Evolutionary conservation across 2,888 invertebrate genomes (phyloP).

Genomic region (Drosophila seclusa): DNA sequence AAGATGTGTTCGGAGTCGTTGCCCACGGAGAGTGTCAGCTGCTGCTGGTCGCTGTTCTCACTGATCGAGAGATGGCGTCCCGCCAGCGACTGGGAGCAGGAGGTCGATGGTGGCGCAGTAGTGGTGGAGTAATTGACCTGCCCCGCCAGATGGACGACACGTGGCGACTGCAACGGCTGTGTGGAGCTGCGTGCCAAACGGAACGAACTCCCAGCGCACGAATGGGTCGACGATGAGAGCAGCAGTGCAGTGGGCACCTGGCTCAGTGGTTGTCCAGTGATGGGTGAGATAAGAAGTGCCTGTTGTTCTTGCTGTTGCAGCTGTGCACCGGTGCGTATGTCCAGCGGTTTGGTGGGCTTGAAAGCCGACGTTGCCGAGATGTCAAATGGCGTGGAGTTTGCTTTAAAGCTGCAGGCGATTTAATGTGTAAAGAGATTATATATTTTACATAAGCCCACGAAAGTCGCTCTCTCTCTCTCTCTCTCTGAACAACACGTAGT

Average conservation of each 20-base stretch:
- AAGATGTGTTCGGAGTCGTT: constrained; percentile 76
- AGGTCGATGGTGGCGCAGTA: constrained; percentile 23
- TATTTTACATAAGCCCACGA: constrained; percentile 1
- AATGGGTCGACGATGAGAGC: constrained; percentile 64
- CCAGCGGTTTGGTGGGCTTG: constrained; percentile 83
- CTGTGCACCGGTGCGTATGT: constrained; percentile 58
- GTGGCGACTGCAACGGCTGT: constrained; percentile 74
- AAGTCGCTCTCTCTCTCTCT: not conserved
- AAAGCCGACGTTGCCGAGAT: constrained; percentile 81
- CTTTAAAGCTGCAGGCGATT: constrained; percentile 76
- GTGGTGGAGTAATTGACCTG: constrained; percentile 33
- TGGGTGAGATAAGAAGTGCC: constrained; percentile 67
- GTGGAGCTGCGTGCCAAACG: constrained; percentile 76
- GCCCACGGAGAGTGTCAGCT: constrained; percentile 68
- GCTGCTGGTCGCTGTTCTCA: constrained; percentile 66
- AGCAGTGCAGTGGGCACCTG: constrained; percentile 67
- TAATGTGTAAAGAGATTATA: constrained; percentile 8
- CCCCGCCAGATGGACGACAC: constrained; percentile 50
- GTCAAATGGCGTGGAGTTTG: constrained; percentile 76
- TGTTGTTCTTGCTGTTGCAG: constrained; percentile 45
- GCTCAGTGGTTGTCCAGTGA: constrained; percentile 68
- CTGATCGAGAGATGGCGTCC: constrained; percentile 51
- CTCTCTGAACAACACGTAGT: constrained; percentile 40
- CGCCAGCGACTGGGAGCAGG: constrained; percentile 15
- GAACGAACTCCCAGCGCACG: constrained; percentile 56